Evolutionary conservation across 1,140 invertebrate species (phyloP), one percentile per base, ranked within the genome.

Genomic region (Ylistrum balloti): DNA sequence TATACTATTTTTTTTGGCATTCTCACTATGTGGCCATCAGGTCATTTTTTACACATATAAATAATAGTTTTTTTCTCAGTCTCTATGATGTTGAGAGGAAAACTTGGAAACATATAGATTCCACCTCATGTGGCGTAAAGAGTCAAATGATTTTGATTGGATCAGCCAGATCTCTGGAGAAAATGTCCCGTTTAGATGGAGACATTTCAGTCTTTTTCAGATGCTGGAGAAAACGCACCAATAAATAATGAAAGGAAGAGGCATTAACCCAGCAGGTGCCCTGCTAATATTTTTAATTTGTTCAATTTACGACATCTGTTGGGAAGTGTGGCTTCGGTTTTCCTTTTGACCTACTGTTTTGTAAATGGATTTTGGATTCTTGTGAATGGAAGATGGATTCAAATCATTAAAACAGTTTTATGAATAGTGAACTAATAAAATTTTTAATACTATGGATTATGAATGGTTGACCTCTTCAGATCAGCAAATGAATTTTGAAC

Each of bases 271-370:
- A 28, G 56, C 28, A 28, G 56, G 56, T 28, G 56, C n/a, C 56
- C 56, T 74, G 56, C 56, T 74, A 28, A 28, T 11, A 74, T 74
- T 74, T 56, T 74, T 74, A 74, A 74, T 74, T 74, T 74, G 56
- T n/a, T 74, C 56, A 74, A 74, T 74, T 28, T 74, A 28, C 22
- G n/a, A 74, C 56, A 74, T 74, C 7, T 28, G 56, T 11, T 5
- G n/a, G 56, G n/a, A 74, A 74, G 28, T 1, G 9, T 17, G 17
- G 56, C 5, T 45, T 9, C 7, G 56, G 56, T 28, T 28, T 74
- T 17, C n/a, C 56, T 28, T 74, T n/a, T 74, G 20, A 74, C 22
- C n/a, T 28, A 17, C 56, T 74, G 56, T 74, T 28, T 28, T n/a
- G 5, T 74, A 5, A 74, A 74, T 74, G 56, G 56, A 74, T n/a